Percentiles rank a stretch among this genome's conserved stretches.
Conservation (phyloP, 2,888 invertebrate species). For the Beris chalybata region DNA sequence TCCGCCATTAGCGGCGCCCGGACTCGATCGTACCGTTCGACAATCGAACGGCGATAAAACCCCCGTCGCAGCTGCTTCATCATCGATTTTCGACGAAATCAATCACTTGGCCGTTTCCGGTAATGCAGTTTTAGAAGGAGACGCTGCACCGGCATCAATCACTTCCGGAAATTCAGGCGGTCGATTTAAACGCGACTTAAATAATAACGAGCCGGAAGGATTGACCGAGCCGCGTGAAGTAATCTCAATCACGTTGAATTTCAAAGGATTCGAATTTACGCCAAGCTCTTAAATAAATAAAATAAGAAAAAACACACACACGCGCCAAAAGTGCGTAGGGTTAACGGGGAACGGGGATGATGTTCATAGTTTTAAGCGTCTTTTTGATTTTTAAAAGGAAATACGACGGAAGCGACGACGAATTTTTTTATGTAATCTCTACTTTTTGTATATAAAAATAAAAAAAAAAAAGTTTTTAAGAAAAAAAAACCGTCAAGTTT, state of each 20-base stretch:
- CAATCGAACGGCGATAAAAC: slow-evolving; percentile 41
- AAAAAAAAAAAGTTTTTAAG: too few relatives aligned
- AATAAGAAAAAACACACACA: slow-evolving; percentile 35
- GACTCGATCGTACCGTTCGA: slow-evolving; percentile 46
- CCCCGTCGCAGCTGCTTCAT: too few relatives aligned
- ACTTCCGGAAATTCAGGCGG: not conserved
- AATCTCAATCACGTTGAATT: slow-evolving; percentile 40
- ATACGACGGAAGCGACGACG: too few relatives aligned
- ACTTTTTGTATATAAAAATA: too few relatives aligned
- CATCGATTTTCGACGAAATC: slow-evolving; percentile 47
- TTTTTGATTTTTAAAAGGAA: too few relatives aligned
- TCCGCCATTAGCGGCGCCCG: slow-evolving; percentile 47
- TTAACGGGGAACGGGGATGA: too few relatives aligned
- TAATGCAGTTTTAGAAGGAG: slow-evolving; percentile 43
- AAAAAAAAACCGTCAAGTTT: too few relatives aligned
- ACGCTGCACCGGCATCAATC: not conserved
- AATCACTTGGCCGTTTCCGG: slow-evolving; percentile 47
- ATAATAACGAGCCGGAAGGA: not conserved
- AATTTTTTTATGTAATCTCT: too few relatives aligned
- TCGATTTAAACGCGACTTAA: slow-evolving; percentile 11
- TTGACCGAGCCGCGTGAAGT: slow-evolving; percentile 35
- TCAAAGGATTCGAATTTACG: slow-evolving; percentile 40
- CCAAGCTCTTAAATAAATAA: not conserved
- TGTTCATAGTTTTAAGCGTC: too few relatives aligned
- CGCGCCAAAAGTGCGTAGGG: too few relatives aligned